These are phyloP conservation scores for Embidobia sp. DNA, from an alignment of 2,888 invertebrate genomes.

Conservation along the genomic window DNA sequence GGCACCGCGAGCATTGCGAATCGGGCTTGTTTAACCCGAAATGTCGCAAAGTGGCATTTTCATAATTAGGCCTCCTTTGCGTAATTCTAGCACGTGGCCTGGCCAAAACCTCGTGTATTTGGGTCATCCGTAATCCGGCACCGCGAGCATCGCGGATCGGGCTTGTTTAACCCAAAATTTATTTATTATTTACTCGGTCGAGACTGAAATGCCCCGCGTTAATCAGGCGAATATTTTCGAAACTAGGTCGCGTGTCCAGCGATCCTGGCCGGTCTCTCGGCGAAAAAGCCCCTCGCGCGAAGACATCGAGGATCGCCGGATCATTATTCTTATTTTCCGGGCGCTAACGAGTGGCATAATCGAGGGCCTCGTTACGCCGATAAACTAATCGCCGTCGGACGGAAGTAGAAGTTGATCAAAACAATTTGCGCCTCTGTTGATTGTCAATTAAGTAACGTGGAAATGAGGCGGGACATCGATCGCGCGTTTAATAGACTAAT, in stretches of 20 bases:
- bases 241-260: slow-evolving; percentile 35
- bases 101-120: slow-evolving; percentile 18
- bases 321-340: slow-evolving; percentile 63
- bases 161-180: slow-evolving; percentile 26
- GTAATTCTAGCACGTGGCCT: slow-evolving; percentile 8
- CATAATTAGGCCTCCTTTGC: no score
- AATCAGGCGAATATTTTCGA: slow-evolving; percentile 8
- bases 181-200: slow-evolving; percentile 12
- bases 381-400: slow-evolving; percentile 62
- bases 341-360: slow-evolving; percentile 63
- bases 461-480: slow-evolving; percentile 69
- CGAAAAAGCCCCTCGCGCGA: slow-evolving; percentile 26
- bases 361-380: slow-evolving; percentile 54
- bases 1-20: slow-evolving; percentile 13
- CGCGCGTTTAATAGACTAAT: slow-evolving; percentile 57
- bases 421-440: slow-evolving; percentile 75
- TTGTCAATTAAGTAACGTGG: slow-evolving; percentile 75
- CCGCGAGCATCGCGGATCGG: slow-evolving; percentile 7
- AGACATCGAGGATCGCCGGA: slow-evolving; percentile 47
- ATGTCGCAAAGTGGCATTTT: no score
- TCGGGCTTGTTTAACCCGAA: slow-evolving; percentile 23
- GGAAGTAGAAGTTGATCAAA: slow-evolving; percentile 76
- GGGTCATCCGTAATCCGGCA: slow-evolving; percentile 41
- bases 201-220: slow-evolving; percentile 10
- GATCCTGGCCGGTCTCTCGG: neutral